Conservation (phyloP, 2,113 vertebrate species). For the Baryphthengus martii region DNA sequence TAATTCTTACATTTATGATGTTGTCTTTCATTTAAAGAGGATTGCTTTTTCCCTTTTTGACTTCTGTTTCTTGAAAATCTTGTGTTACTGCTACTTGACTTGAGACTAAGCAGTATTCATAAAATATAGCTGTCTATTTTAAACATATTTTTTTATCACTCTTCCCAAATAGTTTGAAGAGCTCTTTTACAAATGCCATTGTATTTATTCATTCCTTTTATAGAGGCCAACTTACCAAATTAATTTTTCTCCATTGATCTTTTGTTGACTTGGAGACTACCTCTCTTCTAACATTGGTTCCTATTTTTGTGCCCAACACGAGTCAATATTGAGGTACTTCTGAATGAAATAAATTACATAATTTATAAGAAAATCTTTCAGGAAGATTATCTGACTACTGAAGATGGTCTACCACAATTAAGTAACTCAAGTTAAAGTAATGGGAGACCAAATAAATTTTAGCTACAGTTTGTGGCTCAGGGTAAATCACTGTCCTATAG, state of each 20-base stretch:
- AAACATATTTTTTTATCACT: neutral
- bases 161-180: neutral
- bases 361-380: neutral
- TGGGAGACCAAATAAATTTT: neutral
- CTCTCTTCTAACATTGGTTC: neutral
- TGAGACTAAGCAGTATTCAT: neutral
- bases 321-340: neutral
- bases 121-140: neutral
- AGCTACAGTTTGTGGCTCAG: neutral
- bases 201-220: neutral
- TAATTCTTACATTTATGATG: neutral
- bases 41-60: neutral
- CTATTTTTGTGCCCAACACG: neutral
- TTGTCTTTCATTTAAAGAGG: neutral
- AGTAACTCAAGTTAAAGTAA: neutral
- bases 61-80: neutral
- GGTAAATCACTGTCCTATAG: neutral
- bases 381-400: neutral
- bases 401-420: neutral
- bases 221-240: neutral
- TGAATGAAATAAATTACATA: neutral
- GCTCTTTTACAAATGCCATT: neutral
- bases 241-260: neutral
- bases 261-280: neutral
- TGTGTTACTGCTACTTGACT: neutral